phyloP scores from a whole-genome alignment of 2,888 invertebrate species.

The Limnephilus rhombicus region DNA sequence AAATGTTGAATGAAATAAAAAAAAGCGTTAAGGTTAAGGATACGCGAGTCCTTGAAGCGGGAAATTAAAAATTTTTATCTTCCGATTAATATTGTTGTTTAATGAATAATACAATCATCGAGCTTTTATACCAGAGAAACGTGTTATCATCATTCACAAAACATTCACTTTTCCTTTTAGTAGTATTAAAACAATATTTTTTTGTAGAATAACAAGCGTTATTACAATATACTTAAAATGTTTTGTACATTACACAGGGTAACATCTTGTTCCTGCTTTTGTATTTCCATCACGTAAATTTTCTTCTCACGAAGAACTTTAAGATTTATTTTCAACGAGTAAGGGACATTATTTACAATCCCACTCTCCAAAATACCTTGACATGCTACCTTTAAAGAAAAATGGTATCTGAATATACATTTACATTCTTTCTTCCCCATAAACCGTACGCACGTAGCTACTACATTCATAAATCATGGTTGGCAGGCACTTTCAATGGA shows the following conservation, averaged over 20 bases:
- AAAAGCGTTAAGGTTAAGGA: not conserved
- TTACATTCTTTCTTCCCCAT: constrained; percentile 39
- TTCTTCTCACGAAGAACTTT: constrained; percentile 58
- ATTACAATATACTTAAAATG: constrained; percentile 40
- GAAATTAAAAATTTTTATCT: constrained; percentile 12
- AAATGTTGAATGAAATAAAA: not conserved
- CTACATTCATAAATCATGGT: constrained; percentile 26
- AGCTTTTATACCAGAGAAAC: not conserved
- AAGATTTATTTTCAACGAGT: constrained; percentile 56
- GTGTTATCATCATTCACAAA: not conserved
- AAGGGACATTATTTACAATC: constrained; percentile 56
- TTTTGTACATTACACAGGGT: constrained; percentile 38
- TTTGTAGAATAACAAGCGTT: constrained; percentile 43
- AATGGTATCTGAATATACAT: constrained; percentile 48
- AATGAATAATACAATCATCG: constrained; percentile 19
- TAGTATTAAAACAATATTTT: constrained; percentile 31
- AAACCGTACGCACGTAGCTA: constrained; percentile 8
- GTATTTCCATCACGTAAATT: constrained; percentile 58
- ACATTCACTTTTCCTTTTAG: constrained; percentile 13
- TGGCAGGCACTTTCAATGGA: constrained; percentile 8
- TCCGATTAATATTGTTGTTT: constrained; percentile 21
- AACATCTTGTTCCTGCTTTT: constrained; percentile 53
- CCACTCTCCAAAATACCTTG: constrained; percentile 51
- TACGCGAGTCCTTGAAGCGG: not conserved
- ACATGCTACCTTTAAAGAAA: constrained; percentile 53